These are phyloP conservation scores for Lamprotornis superbus DNA, from an alignment of 2,113 vertebrate species.

Conservation along the genomic window DNA sequence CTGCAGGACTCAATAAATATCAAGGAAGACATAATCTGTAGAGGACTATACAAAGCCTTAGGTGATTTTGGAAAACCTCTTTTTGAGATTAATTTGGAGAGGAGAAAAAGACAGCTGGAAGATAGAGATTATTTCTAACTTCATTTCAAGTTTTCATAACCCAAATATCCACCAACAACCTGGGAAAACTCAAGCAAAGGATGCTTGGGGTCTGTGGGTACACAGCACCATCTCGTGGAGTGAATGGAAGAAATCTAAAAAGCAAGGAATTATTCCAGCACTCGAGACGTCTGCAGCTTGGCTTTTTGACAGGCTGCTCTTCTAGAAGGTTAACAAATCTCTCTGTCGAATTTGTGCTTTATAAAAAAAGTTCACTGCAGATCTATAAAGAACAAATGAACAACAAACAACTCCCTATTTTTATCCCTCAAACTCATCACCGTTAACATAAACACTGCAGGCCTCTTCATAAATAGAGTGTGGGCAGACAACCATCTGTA, in stretches of 20 bases:
- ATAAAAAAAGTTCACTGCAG: slow-evolving; percentile 62
- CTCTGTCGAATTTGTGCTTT: slow-evolving; percentile 51
- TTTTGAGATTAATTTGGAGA: slow-evolving; percentile 36
- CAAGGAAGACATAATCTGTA: not conserved
- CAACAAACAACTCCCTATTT: slow-evolving; percentile 77
- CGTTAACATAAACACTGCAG: slow-evolving; percentile 71
- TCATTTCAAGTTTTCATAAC: slow-evolving; percentile 20
- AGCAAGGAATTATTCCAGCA: not conserved
- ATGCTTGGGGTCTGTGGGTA: not conserved
- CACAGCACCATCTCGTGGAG: slow-evolving; percentile 75
- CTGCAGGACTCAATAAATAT: not conserved
- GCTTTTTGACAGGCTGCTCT: slow-evolving; percentile 44
- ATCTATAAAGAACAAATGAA: slow-evolving; percentile 74
- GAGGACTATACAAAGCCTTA: slow-evolving; percentile 5
- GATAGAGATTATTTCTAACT: slow-evolving; percentile 25
- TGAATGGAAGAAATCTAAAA: not conserved
- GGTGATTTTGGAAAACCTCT: slow-evolving; percentile 36
- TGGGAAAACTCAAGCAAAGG: not conserved
- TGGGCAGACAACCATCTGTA: slow-evolving; percentile 74
- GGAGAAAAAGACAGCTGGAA: not conserved
- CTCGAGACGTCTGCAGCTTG: slow-evolving; percentile 16
- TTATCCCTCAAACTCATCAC: slow-evolving; percentile 69
- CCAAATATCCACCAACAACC: not conserved
- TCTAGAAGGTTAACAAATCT: slow-evolving; percentile 66
- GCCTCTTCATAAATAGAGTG: slow-evolving; percentile 74